Conservation (phyloP, 2,888 invertebrate genomes). For the Hyalella azteca region DNA sequence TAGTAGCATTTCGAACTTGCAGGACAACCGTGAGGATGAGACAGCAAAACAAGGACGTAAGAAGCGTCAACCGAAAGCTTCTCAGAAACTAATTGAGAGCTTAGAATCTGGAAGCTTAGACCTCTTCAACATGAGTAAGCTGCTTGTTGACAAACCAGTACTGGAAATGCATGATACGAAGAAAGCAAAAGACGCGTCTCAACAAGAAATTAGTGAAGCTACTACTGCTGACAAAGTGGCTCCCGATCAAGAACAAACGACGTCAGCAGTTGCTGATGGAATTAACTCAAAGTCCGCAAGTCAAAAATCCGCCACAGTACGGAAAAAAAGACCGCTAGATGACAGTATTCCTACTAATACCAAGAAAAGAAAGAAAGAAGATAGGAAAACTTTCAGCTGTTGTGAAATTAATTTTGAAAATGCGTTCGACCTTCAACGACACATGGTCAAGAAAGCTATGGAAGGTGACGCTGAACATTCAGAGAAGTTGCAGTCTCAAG, state of each 20-base stretch:
- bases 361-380: background rate
- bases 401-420: background rate
- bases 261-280: background rate
- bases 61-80: constrained; percentile 32
- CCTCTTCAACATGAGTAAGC: constrained; percentile 3
- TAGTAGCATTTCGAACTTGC: no score
- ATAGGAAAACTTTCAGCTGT: background rate
- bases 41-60: background rate
- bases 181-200: background rate
- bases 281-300: background rate
- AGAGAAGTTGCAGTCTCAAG: background rate
- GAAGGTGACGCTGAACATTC: constrained; percentile 3
- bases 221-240: background rate
- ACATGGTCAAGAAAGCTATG: constrained; percentile 2
- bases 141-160: background rate
- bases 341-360: background rate
- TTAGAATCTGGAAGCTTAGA: constrained; percentile 19
- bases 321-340: background rate
- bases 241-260: background rate
- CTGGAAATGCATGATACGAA: background rate
- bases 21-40: no score
- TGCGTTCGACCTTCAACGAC: background rate
- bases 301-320: background rate
- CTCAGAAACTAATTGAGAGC: constrained; percentile 9
- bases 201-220: background rate